Conservation (phyloP, 2,113 vertebrate species). For the Ranitomeya imitator region DNA sequence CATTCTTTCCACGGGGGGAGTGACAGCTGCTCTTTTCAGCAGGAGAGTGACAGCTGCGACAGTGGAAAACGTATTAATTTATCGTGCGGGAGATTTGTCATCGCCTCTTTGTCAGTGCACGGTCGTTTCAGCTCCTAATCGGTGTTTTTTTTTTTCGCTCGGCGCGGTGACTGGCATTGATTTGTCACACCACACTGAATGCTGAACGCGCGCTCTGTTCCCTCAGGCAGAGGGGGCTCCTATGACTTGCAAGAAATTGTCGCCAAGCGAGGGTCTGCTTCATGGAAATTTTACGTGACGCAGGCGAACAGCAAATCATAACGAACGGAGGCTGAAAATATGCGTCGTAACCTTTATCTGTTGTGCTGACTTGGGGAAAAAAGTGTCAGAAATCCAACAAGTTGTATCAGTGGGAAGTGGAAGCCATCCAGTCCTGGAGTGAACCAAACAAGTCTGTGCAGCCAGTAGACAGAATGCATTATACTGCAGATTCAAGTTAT, state of each 20-base stretch:
- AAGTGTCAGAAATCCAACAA: no score
- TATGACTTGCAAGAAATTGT: conserved; percentile 7
- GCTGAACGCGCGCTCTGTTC: not conserved
- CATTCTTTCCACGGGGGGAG: conserved; percentile 29
- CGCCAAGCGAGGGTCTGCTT: not conserved
- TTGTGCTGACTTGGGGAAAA: no score
- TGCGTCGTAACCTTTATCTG: no score
- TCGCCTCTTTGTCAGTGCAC: conserved; percentile 8
- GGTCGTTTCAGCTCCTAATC: not conserved
- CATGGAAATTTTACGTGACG: not conserved
- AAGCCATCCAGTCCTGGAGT: no score
- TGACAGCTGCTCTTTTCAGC: conserved; percentile 41
- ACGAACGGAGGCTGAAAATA: not conserved
- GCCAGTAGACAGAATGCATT: no score
- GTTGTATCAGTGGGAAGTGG: no score
- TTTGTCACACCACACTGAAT: no score
- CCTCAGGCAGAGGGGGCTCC: not conserved
- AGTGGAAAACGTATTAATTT: conserved; percentile 17
- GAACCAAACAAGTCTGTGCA: no score
- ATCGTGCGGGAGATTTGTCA: conserved; percentile 26
- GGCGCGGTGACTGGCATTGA: not conserved
- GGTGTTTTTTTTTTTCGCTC: not conserved
- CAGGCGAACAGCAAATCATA: not conserved
- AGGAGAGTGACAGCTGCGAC: conserved; percentile 23
- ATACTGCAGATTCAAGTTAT: no score